phyloP scores from a whole-genome alignment of 2,797 vertebrate genomes.

The Zenarchopterus dispar region DNA sequence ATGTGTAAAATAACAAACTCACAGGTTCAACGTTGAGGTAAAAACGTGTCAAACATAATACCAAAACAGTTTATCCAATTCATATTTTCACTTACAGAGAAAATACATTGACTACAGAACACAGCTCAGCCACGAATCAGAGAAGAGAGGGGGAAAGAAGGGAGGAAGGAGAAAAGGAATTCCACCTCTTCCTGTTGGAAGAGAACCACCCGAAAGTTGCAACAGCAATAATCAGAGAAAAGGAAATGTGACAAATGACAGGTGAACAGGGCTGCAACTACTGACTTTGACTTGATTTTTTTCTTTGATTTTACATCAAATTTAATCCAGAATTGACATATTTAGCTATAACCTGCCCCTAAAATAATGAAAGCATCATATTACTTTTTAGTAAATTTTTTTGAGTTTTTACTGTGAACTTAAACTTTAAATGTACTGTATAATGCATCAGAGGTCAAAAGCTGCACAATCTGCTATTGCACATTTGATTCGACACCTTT shows the following conservation, averaged over 20 bases:
- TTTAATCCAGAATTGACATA: too few species aligned
- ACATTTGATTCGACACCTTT: too few species aligned
- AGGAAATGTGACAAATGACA: slow-evolving; percentile 14
- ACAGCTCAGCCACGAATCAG: slow-evolving; percentile 73
- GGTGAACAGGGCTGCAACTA: slow-evolving; percentile 42
- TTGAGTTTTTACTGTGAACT: too few species aligned
- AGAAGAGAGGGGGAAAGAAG: slow-evolving; percentile 12
- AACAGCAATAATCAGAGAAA: slow-evolving; percentile 33
- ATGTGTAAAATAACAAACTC: too few species aligned
- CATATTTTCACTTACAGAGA: slow-evolving; percentile 32
- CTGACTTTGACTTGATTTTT: fast-evolving
- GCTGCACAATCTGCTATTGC: not conserved
- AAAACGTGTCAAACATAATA: too few species aligned
- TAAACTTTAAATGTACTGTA: too few species aligned
- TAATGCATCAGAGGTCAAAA: not conserved
- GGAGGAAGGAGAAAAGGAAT: slow-evolving; percentile 15
- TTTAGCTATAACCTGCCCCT: not conserved
- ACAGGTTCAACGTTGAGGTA: too few species aligned
- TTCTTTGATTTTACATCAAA: not conserved
- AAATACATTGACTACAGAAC: slow-evolving; percentile 70
- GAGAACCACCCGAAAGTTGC: slow-evolving; percentile 60
- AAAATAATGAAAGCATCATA: not conserved
- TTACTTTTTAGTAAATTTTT: too few species aligned
- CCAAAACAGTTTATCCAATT: not conserved
- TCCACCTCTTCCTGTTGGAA: slow-evolving; percentile 39